Percentiles rank a stretch among this genome's conserved stretches.
Evolutionary conservation across 2,888 invertebrate species (phyloP).

Genomic region (Eupithecia abbreviata): DNA sequence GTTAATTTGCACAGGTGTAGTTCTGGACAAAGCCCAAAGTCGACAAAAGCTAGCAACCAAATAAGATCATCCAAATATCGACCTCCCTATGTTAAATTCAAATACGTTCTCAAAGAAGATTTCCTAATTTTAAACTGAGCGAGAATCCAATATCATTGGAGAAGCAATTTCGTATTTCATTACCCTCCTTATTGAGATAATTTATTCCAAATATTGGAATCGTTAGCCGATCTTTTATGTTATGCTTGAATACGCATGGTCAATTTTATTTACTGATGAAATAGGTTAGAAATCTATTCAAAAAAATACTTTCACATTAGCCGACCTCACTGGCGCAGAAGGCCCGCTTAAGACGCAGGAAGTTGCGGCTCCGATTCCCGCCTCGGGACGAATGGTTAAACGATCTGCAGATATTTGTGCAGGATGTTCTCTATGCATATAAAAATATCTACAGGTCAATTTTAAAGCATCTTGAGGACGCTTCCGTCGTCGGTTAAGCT

Average conservation of each 20-base stretch:
- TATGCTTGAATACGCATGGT: slow-evolving; percentile 14
- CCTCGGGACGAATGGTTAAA: no score
- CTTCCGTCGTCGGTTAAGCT: no score
- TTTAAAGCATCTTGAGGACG: no score
- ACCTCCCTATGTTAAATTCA: not conserved
- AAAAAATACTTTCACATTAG: no score
- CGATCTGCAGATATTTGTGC: no score
- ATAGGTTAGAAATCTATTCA: not conserved
- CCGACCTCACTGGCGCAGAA: no score
- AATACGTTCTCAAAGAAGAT: slow-evolving; percentile 2
- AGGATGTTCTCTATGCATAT: no score
- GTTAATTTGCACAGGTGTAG: no score
- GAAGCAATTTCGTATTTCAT: slow-evolving; percentile 26
- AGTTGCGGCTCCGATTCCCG: no score
- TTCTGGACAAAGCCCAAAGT: not conserved
- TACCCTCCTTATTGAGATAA: slow-evolving; percentile 20
- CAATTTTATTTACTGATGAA: not conserved
- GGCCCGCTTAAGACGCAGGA: no score
- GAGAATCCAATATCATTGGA: slow-evolving; percentile 23
- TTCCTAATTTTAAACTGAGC: slow-evolving; percentile 7
- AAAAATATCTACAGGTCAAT: no score
- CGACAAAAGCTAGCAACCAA: not conserved
- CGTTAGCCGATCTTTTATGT: slow-evolving; percentile 15
- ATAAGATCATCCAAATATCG: not conserved
- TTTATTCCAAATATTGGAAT: slow-evolving; percentile 26